Evolutionary conservation across 1,140 invertebrate genomes (phyloP).

Genomic region (Pentalonia nigronervosa): DNA sequence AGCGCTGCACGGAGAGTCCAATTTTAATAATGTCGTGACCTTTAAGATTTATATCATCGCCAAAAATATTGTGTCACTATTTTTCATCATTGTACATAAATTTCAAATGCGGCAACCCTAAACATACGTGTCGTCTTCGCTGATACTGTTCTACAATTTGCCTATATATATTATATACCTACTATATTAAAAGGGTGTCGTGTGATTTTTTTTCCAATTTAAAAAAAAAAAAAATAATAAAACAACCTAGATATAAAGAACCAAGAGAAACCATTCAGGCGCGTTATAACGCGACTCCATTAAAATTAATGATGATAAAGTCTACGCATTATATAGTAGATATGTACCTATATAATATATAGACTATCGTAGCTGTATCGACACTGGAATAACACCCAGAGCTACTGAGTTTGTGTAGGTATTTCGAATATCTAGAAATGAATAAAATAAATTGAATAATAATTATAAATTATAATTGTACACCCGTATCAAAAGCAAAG

Average conservation of each 20-base stretch:
- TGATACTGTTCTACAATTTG: neutral
- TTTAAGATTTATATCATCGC: constrained; percentile 26
- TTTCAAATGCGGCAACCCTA: neutral
- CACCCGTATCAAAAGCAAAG: neutral
- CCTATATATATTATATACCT: too few relatives aligned
- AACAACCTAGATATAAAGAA: neutral
- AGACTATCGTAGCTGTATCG: neutral
- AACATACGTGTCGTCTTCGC: neutral
- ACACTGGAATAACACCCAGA: neutral
- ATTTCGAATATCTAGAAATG: neutral
- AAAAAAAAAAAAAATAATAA: neutral
- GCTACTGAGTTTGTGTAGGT: neutral
- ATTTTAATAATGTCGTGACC: constrained; percentile 50
- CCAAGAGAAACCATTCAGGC: neutral
- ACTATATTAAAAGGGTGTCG: neutral
- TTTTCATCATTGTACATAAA: constrained; percentile 26
- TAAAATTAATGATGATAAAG: constrained; percentile 18
- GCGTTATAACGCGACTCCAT: neutral
- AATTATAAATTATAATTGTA: neutral
- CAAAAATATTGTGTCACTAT: neutral
- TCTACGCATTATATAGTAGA: neutral
- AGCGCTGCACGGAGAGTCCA: neutral
- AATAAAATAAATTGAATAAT: neutral
- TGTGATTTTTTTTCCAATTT: neutral
- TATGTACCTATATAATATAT: neutral